A percentile compares a stretch with the other conserved stretches of the same genome.
These are phyloP conservation scores for Diglossa cyanea DNA, from an alignment of 2,797 vertebrate genomes.

Conservation along the genomic window DNA sequence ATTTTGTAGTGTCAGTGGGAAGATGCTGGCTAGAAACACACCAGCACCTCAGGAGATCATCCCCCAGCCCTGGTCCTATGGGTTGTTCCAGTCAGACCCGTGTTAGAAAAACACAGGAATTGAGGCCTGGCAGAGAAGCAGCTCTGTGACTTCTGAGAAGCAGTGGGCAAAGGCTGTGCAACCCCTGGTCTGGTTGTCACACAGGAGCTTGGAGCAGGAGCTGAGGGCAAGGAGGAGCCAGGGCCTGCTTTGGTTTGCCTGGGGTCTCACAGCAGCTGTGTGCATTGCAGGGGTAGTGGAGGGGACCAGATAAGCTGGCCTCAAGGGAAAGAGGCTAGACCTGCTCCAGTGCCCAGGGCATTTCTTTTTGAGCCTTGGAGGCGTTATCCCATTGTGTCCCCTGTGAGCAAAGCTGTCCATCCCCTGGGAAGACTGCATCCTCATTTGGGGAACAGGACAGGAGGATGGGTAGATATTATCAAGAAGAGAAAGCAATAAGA, in stretches of 20 bases:
- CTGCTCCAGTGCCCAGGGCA: neutral
- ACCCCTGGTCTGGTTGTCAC: neutral
- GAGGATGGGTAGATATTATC: neutral
- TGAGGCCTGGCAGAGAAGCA: neutral
- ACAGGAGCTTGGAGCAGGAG: neutral
- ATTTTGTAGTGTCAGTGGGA: neutral
- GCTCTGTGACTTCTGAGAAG: neutral
- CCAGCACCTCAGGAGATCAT: neutral
- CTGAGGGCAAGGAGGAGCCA: neutral
- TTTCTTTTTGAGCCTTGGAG: neutral
- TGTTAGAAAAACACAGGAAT: neutral
- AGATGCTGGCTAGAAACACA: neutral
- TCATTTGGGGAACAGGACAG: neutral
- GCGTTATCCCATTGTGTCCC: neutral
- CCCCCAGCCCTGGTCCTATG: rapidly evolving
- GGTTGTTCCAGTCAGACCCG: neutral
- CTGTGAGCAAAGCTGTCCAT: neutral
- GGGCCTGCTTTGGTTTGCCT: rapidly evolving
- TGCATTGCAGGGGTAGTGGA: neutral
- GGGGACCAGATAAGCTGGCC: neutral
- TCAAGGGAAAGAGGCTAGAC: neutral
- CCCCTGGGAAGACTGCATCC: neutral
- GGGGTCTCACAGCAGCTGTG: neutral
- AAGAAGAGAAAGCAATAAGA: neutral
- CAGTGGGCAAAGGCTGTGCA: neutral